Evolutionary conservation across 2,113 vertebrate species (phyloP).

Genomic region (Limanda limanda): DNA sequence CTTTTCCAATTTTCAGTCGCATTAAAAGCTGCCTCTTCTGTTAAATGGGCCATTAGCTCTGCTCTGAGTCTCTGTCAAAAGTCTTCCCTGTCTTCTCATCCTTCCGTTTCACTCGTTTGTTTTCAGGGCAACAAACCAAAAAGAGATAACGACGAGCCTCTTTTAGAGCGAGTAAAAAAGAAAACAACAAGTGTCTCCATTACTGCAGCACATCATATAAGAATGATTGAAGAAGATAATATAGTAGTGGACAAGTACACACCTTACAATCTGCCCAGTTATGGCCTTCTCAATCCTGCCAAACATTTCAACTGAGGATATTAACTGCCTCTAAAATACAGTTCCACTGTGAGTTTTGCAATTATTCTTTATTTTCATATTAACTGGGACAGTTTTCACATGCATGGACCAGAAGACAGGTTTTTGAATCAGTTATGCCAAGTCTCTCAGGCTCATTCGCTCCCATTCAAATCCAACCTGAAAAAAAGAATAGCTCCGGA

Average conservation of each 20-base stretch:
- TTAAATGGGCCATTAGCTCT: conserved; percentile 70
- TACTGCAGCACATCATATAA: not conserved
- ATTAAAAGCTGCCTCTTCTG: conserved; percentile 64
- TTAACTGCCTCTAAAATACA: not conserved
- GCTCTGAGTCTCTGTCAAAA: conserved; percentile 59
- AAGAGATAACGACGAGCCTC: conserved; percentile 10
- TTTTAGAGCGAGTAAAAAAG: not conserved
- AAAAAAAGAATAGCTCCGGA: not conserved
- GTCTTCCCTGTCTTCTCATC: conserved; percentile 46
- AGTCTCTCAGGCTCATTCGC: not conserved
- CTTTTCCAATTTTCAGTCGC: conserved; percentile 40
- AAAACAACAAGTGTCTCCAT: not conserved
- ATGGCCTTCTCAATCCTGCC: not conserved
- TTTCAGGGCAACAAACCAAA: conserved; percentile 39
- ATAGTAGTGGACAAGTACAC: not conserved
- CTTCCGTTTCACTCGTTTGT: conserved; percentile 31
- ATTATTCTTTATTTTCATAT: not conserved
- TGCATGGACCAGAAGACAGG: not conserved
- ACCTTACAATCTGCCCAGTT: conserved; percentile 1
- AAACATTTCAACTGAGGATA: not conserved
- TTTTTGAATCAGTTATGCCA: not conserved
- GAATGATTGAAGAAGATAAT: conserved; percentile 3
- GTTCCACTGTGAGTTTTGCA: not conserved
- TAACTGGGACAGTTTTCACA: not conserved
- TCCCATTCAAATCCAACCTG: not conserved